Evolutionary conservation across 2,888 invertebrate species (phyloP), one percentile per base, ranked within the genome.

Genomic region (Crepidodera aurea): DNA sequence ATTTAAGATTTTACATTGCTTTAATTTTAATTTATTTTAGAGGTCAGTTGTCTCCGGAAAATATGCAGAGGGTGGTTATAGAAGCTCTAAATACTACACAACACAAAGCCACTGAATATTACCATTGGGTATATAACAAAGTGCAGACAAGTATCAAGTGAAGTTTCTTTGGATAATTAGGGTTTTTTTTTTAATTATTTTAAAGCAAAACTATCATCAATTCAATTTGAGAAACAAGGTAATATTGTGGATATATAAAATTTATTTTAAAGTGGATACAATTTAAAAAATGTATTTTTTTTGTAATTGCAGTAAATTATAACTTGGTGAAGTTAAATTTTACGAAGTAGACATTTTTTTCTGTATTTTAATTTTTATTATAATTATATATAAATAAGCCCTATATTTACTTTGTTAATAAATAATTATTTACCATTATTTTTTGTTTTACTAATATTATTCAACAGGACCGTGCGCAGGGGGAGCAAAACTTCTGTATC

Each of bases 91-190:
- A 91, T 71, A 86, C 87, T 61, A 91, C 91, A 12, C 86, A 87
- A 71, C 81, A 83, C 69, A 88, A 87, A 63, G 88, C 90, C 56
- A 82, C 85, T 6, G 84, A 89, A 68, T 91, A 89, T 74, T 90
- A 88, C 77, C 86, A 88, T 75, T 90, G 90, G 88, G 85, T 91
- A 70, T 87, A 90, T 78, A 85, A 93, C 82, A 90, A 95, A 84
- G 88, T 92, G 32, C 88, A 91, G 78, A 77, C 76, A 19, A 77
- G 71, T 61, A 78, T 79, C 67, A 77, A 79, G 74, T 79, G 72
- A 77, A 56, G 4, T 13, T n/a, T n/a, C n/a, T 13, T 46, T 40
- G 16, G 39, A 39, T 50, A 57, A 48, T 57, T 62, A 59, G 53
- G 57, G 58, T 65, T 51, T 59, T 16, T 18, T 65, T 51, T 59